These are phyloP conservation scores for Nemotelus pantherinus DNA, from an alignment of 2,888 invertebrate species.

Conservation along the genomic window DNA sequence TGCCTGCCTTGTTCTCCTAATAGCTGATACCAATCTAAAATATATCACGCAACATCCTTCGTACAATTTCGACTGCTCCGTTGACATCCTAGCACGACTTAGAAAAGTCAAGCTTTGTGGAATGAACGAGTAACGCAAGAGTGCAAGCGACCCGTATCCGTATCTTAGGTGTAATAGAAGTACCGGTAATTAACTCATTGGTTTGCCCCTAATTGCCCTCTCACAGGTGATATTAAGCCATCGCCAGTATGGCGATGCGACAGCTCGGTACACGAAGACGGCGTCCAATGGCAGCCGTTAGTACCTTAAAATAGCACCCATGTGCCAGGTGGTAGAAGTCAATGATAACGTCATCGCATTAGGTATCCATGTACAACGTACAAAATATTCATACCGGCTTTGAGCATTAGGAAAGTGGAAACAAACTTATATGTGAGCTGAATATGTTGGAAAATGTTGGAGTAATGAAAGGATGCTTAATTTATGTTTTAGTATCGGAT, in stretches of 20 bases:
- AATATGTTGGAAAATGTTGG: neutral
- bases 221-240: slow-evolving; percentile 43
- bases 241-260: slow-evolving; percentile 23
- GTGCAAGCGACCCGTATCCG: neutral
- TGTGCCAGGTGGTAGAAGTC: slow-evolving; percentile 41
- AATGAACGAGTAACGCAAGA: too few species aligned
- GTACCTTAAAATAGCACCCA: slow-evolving; percentile 33
- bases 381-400: slow-evolving; percentile 32
- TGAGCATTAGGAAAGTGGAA: slow-evolving; percentile 8
- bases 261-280: slow-evolving; percentile 13
- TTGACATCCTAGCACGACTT: neutral
- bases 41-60: slow-evolving; percentile 37
- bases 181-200: slow-evolving; percentile 40
- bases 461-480: too few species aligned
- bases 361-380: slow-evolving; percentile 23
- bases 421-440: neutral
- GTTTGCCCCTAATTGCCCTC: slow-evolving; percentile 41
- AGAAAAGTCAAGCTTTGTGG: neutral
- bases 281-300: slow-evolving; percentile 8
- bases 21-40: slow-evolving; percentile 37
- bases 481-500: neutral
- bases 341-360: slow-evolving; percentile 39
- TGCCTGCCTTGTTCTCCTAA: slow-evolving; percentile 13
- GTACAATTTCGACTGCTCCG: slow-evolving; percentile 19
- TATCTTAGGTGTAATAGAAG: neutral